Base-by-base conservation (phyloP, 2,797 vertebrate genomes). In the Chelmon rostratus region DNA sequence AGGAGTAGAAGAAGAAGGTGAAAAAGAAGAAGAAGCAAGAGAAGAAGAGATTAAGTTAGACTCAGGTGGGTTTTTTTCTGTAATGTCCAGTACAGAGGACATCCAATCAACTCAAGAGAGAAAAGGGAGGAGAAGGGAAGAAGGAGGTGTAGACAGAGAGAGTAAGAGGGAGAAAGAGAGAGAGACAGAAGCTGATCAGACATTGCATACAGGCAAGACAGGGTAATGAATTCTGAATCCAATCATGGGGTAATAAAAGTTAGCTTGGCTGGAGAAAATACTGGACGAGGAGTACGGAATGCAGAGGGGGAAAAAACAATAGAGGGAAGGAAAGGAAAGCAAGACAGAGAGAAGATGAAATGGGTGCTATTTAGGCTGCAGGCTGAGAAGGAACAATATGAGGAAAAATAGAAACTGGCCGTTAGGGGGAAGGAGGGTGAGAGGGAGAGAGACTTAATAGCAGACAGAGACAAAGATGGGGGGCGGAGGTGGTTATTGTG, bases 351-450 rank as follows among this genome's bases (percentile, higher is more conserved):
- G 79, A 89, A 91, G 93, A 92, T 92, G 83, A 94, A 93, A 92
- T 90, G 76, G 83, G 68, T 86, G 88, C 89, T 93, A 92, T 93
- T 94, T 88, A 92, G 88, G 92, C 89, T 92, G 89, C 91, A 85
- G 91, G 90, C 89, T 81, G 89, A 87, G 91, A 88, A 88, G 85
- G 86, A 94, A 91, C 85, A 93, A 90, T 89, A 92, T 77, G 80
- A 84, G 82, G 86, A 86, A 85, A 92, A 88, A 91, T 77, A 93
- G 86, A 90, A 90, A 88, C 72, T 81, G 86, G 88, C 88, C 85
- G 81, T 90, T 86, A 72, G 83, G 89, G 81, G 69, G 78, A 85
- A 84, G 57, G 42, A 58, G 79, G 86, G 83, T 56, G 71, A 83
- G 79, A 75, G 61, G 52, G 80, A 72, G 74, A 75, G 73, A 58